Conservation (phyloP, 1,140 invertebrate genomes). For the Maconellicoccus hirsutus region DNA sequence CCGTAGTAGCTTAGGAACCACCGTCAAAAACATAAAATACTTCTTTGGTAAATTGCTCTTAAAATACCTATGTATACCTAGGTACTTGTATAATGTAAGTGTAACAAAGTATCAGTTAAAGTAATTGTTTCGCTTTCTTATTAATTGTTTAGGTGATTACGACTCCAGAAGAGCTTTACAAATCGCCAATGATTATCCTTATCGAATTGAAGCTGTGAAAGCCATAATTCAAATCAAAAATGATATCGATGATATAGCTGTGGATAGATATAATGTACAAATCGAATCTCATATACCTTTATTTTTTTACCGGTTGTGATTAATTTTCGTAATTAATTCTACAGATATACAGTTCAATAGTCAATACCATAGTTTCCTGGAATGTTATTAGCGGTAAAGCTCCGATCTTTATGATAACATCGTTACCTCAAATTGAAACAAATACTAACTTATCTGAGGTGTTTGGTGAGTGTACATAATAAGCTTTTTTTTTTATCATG, state of each 20-base stretch:
- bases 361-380: neutral
- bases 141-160: conserved; percentile 23
- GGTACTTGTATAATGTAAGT: too few relatives aligned
- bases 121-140: too few relatives aligned
- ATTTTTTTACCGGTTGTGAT: neutral
- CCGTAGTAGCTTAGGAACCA: neutral
- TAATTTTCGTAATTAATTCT: neutral
- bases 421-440: neutral
- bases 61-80: neutral
- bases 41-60: neutral
- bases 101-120: too few relatives aligned
- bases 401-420: neutral
- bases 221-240: conserved; percentile 42
- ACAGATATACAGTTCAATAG: conserved; percentile 4
- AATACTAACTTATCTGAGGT: neutral
- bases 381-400: neutral
- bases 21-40: neutral
- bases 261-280: conserved; percentile 1
- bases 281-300: neutral
- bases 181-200: conserved; percentile 46
- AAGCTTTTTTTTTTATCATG: too few relatives aligned
- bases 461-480: neutral
- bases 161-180: conserved; percentile 36
- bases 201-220: conserved; percentile 46
- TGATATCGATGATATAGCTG: conserved; percentile 24